Conservation (phyloP, 2,888 invertebrate species). For the Hedychridium roseum region DNA sequence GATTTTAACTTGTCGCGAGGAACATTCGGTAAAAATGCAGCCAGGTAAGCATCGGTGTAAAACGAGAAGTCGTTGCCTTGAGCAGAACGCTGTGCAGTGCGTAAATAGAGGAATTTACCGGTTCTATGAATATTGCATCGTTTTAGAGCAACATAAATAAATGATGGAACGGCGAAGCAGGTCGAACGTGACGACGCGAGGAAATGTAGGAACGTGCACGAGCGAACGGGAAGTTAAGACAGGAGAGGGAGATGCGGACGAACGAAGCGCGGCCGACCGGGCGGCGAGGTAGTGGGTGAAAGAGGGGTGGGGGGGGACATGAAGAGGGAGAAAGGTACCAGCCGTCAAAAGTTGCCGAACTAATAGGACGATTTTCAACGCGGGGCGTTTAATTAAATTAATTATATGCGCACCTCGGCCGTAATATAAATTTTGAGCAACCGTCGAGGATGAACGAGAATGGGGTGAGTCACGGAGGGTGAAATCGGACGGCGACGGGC, state of each 20-base stretch:
- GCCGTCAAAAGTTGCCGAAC: slow-evolving; percentile 53
- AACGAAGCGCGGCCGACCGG: slow-evolving; percentile 23
- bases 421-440: slow-evolving; percentile 61
- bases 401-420: slow-evolving; percentile 61
- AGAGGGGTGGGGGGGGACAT: slow-evolving; percentile 17
- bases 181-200: too few relatives aligned
- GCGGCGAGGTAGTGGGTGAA: slow-evolving; percentile 24
- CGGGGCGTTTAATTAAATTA: slow-evolving; percentile 63
- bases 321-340: slow-evolving; percentile 33
- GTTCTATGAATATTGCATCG: too few relatives aligned
- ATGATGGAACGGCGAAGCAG: neutral
- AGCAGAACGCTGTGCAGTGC: too few relatives aligned
- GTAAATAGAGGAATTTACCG: too few relatives aligned
- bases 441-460: slow-evolving; percentile 42
- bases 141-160: neutral
- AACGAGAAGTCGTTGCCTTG: neutral
- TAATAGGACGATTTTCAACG: slow-evolving; percentile 55
- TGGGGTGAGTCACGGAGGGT: slow-evolving; percentile 29
- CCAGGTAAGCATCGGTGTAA: too few relatives aligned
- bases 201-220: neutral
- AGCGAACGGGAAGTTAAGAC: slow-evolving; percentile 5
- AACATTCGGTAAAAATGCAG: too few relatives aligned
- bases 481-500: slow-evolving; percentile 11
- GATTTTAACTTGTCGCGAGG: too few relatives aligned
- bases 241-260: slow-evolving; percentile 26